Evolutionary conservation across 2,113 vertebrate species (phyloP).

Genomic region (Elaphurus davidianus): DNA sequence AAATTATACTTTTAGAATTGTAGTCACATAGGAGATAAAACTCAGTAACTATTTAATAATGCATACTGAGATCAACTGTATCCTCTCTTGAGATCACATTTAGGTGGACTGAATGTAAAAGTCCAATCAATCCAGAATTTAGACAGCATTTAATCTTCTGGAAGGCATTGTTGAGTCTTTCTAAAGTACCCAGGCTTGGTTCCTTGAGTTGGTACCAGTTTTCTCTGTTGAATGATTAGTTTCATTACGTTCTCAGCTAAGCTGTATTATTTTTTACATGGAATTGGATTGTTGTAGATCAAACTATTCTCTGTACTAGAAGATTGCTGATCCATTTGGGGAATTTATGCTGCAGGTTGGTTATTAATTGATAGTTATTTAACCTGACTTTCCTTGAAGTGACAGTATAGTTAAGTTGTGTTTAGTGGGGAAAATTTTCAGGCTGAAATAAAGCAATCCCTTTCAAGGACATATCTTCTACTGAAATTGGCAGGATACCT

Average conservation of each 20-base stretch:
- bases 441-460: neutral
- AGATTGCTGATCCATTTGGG: neutral
- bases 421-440: neutral
- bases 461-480: neutral
- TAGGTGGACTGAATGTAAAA: conserved; percentile 70
- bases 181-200: neutral
- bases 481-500: neutral
- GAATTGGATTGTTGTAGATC: conserved; percentile 23
- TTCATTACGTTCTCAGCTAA: conserved; percentile 1
- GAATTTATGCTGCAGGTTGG: conserved; percentile 26
- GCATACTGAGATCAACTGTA: conserved; percentile 71
- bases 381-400: neutral
- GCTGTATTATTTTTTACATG: neutral
- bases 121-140: conserved; percentile 27
- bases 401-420: neutral
- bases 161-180: conserved; percentile 52
- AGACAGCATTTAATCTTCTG: conserved; percentile 62
- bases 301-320: neutral
- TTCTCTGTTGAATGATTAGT: conserved; percentile 12
- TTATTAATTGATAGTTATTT: conserved; percentile 26
- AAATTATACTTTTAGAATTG: conserved; percentile 77
- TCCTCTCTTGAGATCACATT: conserved; percentile 72
- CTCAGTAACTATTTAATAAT: conserved; percentile 76
- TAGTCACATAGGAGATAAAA: conserved; percentile 76
- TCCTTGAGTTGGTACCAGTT: neutral